These are phyloP conservation scores for Morone saxatilis DNA, from an alignment of 2,113 vertebrate genomes.

Conservation along the genomic window DNA sequence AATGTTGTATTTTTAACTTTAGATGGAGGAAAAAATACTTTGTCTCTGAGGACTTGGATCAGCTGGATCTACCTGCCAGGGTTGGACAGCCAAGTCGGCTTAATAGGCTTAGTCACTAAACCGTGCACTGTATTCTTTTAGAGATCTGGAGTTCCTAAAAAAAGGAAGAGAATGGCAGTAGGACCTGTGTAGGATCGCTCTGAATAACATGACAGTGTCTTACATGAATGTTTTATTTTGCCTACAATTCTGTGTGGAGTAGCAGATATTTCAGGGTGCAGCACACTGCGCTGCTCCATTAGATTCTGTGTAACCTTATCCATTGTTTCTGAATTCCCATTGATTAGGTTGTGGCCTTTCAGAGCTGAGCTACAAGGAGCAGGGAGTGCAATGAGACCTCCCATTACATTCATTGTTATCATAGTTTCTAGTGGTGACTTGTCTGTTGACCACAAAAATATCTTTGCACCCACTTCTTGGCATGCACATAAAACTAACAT, in stretches of 20 bases:
- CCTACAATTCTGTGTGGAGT: neutral
- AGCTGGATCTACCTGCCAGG: neutral
- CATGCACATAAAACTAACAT: neutral
- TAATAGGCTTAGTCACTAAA: slow-evolving; percentile 18
- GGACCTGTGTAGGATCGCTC: neutral
- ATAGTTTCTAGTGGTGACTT: neutral
- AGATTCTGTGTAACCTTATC: too few relatives aligned
- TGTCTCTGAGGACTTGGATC: slow-evolving; percentile 9
- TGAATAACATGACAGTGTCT: neutral
- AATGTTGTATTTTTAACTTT: slow-evolving; percentile 14
- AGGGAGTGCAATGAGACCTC: neutral
- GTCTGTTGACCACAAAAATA: neutral
- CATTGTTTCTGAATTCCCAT: neutral
- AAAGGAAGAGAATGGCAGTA: neutral
- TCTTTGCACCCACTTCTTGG: neutral
- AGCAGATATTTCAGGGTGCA: neutral
- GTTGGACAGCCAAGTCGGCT: neutral
- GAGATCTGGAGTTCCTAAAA: neutral
- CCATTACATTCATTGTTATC: neutral
- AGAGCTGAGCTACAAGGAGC: neutral
- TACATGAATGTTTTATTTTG: neutral
- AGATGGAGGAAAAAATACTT: neutral
- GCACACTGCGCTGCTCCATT: neutral
- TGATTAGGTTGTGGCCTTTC: neutral
- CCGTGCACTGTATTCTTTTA: neutral